Percentiles rank a stretch among this genome's conserved stretches.
Conservation (phyloP, 2,797 vertebrate species). For the Scolopax bukidnonensis region DNA sequence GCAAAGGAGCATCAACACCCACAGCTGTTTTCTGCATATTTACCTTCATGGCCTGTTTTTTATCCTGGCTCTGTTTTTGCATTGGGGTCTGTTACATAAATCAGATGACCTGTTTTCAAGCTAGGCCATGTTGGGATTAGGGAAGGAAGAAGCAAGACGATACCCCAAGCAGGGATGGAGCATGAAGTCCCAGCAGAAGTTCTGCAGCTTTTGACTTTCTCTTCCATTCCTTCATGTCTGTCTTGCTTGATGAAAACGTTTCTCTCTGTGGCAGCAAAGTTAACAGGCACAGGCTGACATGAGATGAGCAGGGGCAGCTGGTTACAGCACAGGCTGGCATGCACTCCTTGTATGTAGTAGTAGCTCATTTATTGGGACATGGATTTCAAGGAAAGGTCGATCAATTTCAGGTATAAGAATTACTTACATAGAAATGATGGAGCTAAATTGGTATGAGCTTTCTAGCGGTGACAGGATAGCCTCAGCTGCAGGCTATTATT, state of each 20-base stretch:
- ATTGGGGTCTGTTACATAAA: neutral
- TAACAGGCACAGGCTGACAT: neutral
- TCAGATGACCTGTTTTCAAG: neutral
- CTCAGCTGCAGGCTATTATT: neutral
- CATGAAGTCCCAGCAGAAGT: neutral
- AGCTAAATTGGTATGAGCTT: neutral
- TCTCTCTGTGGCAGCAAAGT: neutral
- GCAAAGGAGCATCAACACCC: neutral
- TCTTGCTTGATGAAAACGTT: neutral
- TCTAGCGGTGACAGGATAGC: neutral
- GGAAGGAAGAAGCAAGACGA: neutral
- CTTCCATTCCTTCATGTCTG: neutral
- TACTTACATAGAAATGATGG: neutral
- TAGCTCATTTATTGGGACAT: neutral
- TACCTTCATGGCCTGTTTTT: neutral
- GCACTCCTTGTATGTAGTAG: neutral
- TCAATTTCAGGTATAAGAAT: neutral
- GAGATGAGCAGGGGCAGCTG: neutral
- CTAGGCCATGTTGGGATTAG: rapidly evolving
- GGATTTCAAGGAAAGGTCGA: neutral
- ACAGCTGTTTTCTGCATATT: neutral
- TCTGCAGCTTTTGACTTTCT: neutral
- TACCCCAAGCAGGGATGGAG: neutral
- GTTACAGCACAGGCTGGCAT: neutral
- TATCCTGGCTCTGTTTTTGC: neutral